phyloP scores from a whole-genome alignment of 2,888 invertebrate genomes.

The Rhynchonema sp. region DNA sequence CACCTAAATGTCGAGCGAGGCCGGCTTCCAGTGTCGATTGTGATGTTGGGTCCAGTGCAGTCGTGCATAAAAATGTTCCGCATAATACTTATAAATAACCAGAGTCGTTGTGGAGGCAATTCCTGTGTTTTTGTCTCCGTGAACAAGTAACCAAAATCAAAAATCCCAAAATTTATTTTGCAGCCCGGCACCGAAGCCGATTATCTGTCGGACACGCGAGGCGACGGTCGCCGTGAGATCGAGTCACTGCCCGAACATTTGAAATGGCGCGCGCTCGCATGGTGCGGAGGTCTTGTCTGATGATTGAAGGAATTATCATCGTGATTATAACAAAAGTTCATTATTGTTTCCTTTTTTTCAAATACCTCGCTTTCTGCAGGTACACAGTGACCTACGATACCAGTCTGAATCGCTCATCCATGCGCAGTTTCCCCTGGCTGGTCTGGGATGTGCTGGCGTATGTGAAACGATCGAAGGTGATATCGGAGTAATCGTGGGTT shows the following conservation, averaged over 20 bases:
- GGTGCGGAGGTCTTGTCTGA: too few relatives aligned
- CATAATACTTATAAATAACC: too few relatives aligned
- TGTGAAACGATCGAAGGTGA: slow-evolving; percentile 1
- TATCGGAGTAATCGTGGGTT: background rate
- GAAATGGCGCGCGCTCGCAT: background rate
- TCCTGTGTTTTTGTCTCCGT: too few relatives aligned
- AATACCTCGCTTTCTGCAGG: slow-evolving; percentile 4
- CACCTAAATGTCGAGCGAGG: too few relatives aligned
- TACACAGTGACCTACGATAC: slow-evolving; percentile 5
- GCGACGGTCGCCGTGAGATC: background rate
- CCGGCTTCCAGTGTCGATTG: too few relatives aligned
- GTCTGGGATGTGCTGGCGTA: slow-evolving; percentile 7
- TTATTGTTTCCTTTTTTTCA: too few relatives aligned
- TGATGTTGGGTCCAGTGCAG: too few relatives aligned
- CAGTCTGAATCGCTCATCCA: background rate
- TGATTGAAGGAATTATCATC: too few relatives aligned
- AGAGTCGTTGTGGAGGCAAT: too few relatives aligned
- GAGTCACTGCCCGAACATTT: background rate
- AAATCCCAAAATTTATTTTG: background rate
- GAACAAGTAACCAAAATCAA: background rate
- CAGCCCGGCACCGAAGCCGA: background rate
- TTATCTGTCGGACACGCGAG: background rate
- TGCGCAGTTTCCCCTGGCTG: slow-evolving; percentile 8
- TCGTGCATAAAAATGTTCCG: too few relatives aligned
- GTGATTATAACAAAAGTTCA: too few relatives aligned